Conservation (phyloP, 2,888 invertebrate species). For the Tenthredo distinguenda region DNA sequence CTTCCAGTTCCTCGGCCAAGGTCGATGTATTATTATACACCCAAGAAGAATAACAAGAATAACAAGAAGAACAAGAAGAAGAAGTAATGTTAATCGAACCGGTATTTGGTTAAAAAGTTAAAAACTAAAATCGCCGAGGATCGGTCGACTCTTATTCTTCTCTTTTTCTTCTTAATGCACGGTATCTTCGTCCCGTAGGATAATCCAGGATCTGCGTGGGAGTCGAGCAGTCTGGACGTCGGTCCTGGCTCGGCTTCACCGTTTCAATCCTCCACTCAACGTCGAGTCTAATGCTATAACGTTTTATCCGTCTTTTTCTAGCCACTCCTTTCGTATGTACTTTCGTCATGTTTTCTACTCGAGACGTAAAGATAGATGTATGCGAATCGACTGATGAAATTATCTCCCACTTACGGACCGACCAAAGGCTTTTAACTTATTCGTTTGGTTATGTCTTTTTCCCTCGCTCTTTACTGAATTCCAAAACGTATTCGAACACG, state of each 20-base stretch:
- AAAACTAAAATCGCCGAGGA: conserved; percentile 11
- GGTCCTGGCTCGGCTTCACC: conserved; percentile 3
- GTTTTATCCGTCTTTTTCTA: neutral
- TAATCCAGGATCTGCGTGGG: conserved; percentile 64
- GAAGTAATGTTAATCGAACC: conserved; percentile 33
- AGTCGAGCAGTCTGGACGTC: conserved; percentile 55
- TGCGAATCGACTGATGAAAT: neutral
- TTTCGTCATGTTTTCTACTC: neutral
- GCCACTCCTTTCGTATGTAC: conserved; percentile 15
- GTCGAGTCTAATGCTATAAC: conserved; percentile 42
- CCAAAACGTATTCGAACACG: neutral
- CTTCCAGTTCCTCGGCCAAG: conserved; percentile 5
- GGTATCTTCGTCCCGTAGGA: conserved; percentile 56
- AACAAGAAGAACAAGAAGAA: neutral
- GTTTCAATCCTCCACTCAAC: conserved; percentile 45
- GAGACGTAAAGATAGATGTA: neutral
- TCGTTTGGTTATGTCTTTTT: neutral
- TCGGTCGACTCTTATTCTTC: neutral
- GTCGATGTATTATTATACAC: neutral
- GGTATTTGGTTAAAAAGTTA: conserved; percentile 33
- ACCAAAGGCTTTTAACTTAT: neutral
- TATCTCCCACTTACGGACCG: neutral
- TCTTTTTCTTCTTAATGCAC: neutral
- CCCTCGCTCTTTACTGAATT: neutral
- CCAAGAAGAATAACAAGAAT: neutral